Conservation (phyloP, 2,797 vertebrate species). For the Anas bernieri region DNA sequence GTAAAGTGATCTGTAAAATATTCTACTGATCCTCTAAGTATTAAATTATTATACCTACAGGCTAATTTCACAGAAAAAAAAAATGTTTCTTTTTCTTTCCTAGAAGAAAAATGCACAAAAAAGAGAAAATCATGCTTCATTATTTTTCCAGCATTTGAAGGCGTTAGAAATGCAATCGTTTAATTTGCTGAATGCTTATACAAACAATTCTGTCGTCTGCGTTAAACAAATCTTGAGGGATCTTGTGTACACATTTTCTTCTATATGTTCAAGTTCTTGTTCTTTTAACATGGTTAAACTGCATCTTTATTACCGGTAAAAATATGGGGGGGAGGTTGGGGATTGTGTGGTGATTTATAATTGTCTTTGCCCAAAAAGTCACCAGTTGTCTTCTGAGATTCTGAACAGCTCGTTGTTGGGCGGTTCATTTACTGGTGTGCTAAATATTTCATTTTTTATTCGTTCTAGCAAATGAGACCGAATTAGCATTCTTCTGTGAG, state of each 20-base stretch:
- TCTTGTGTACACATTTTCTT: slow-evolving; percentile 35
- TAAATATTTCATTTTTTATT: slow-evolving; percentile 61
- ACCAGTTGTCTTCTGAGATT: background rate
- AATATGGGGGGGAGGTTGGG: background rate
- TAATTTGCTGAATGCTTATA: slow-evolving; percentile 42
- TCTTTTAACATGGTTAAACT: background rate
- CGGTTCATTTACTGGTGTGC: slow-evolving; percentile 7
- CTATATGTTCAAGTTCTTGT: background rate
- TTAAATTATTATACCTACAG: slow-evolving; percentile 83
- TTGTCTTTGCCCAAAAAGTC: background rate
- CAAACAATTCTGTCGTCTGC: slow-evolving; percentile 20
- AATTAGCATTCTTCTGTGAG: slow-evolving; percentile 90
- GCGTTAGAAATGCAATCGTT: slow-evolving; percentile 13
- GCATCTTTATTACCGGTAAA: background rate
- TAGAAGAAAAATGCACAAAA: slow-evolving; percentile 47
- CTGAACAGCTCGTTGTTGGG: background rate
- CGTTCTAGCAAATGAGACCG: slow-evolving; percentile 89
- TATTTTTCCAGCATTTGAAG: slow-evolving; percentile 39
- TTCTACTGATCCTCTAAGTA: slow-evolving; percentile 84
- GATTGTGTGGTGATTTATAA: background rate
- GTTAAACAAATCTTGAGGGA: slow-evolving; percentile 39
- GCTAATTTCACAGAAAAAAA: slow-evolving; percentile 73
- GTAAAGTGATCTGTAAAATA: slow-evolving; percentile 85
- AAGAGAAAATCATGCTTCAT: slow-evolving; percentile 6
- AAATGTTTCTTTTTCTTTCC: slow-evolving; percentile 23